Evolutionary conservation across 2,113 vertebrate genomes (phyloP).

Genomic region (Thermophis baileyi): DNA sequence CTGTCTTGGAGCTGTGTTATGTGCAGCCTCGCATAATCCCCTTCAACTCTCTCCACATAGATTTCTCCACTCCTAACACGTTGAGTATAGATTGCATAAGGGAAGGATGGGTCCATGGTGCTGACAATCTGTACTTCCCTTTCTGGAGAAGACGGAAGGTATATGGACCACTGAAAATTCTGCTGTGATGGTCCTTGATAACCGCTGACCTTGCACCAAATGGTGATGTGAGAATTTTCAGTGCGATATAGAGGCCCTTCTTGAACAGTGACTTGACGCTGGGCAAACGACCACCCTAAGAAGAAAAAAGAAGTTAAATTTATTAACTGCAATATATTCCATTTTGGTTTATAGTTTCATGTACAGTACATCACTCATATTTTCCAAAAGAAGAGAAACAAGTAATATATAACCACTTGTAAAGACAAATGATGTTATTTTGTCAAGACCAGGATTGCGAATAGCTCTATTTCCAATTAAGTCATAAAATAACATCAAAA

Average conservation of each 20-base stretch:
- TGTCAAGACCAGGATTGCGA: not conserved
- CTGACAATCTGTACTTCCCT: conserved; percentile 92
- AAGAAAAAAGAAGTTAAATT: conserved; percentile 16
- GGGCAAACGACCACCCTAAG: conserved; percentile 70
- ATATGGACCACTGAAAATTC: conserved; percentile 95
- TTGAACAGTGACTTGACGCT: conserved; percentile 85
- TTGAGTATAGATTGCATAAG: conserved; percentile 85
- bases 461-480: not conserved
- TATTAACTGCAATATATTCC: not conserved
- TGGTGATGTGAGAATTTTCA: conserved; percentile 86
- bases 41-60: conserved; percentile 83
- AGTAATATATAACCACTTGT: not conserved
- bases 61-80: conserved; percentile 83
- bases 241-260: conserved; percentile 85
- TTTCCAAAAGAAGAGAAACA: not conserved
- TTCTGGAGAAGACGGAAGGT: conserved; percentile 76
- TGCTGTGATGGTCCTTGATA: conserved; percentile 78
- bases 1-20: conserved; percentile 83
- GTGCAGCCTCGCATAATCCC: conserved; percentile 80
- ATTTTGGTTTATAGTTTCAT: not conserved
- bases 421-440: not conserved
- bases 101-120: conserved; percentile 84
- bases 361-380: not conserved
- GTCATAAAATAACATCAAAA: not conserved
- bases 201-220: conserved; percentile 92